Conservation (phyloP, 2,113 vertebrate species). For the Formicarius rufipectus region DNA sequence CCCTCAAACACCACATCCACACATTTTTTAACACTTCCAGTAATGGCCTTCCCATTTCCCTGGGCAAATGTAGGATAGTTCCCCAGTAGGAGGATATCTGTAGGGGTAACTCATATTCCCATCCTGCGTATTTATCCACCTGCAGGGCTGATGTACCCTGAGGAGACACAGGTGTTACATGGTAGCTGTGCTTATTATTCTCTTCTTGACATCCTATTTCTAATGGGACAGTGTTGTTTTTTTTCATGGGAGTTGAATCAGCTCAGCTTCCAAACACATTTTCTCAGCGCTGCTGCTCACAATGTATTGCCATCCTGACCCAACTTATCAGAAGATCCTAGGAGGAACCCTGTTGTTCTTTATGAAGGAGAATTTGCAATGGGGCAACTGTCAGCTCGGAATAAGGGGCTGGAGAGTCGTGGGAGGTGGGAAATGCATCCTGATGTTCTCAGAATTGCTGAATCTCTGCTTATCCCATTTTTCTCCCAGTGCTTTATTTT, state of each 20-base stretch:
- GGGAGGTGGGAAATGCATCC: neutral
- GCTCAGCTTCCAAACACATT: neutral
- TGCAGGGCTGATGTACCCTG: neutral
- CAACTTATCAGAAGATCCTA: neutral
- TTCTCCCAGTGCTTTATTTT: neutral
- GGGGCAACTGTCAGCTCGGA: neutral
- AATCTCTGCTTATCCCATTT: neutral
- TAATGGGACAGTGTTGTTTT: neutral
- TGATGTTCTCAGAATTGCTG: neutral
- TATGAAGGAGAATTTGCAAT: neutral
- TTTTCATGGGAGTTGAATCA: neutral
- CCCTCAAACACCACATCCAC: neutral
- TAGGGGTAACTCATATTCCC: neutral
- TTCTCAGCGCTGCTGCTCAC: neutral
- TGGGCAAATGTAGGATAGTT: neutral
- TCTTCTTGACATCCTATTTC: neutral
- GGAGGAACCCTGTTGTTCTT: neutral
- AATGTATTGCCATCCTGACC: neutral
- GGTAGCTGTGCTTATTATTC: neutral
- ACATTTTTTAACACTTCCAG: neutral
- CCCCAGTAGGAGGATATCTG: neutral
- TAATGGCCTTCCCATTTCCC: neutral
- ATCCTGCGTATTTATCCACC: neutral
- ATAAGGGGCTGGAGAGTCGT: neutral
- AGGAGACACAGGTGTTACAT: neutral